Evolutionary conservation across 2,113 vertebrate species (phyloP), one percentile per base, ranked within the genome.

Genomic region (Chiloscyllium plagiosum): DNA sequence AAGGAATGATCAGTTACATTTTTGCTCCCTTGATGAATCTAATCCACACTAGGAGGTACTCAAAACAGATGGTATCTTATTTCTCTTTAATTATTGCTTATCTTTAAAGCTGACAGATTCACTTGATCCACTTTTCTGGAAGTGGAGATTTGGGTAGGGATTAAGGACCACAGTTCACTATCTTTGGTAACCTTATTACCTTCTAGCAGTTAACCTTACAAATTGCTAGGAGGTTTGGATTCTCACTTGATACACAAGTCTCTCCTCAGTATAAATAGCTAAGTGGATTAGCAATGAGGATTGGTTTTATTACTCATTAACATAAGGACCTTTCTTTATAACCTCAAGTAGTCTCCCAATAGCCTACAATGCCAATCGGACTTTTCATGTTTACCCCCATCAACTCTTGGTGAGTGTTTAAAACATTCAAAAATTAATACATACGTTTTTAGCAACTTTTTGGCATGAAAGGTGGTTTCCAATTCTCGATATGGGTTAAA

Each of bases 51-150:
- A 95, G 47, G 69, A 95, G 22, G 26, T 50, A 95, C 69, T 95
- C 94, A 94, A 94, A 68, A 68, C 65, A 72, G 94, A 19, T 33
- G 69, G 69, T 72, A 95, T 72, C 37, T n/a, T 76, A 72, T 95
- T 76, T 47, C 47, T 33, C 22, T 95, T 95, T 95, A 95, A 72
- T 95, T 47, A 95, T 52, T 72, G 94, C 47, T 95, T 95, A 95
- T 70, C 69, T 95, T 95, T 76, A 72, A 24, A 95, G 22, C 22
- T 95, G 94, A 95, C 94, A 72, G 42, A 95, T 95, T 95, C 69
- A 72, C 37, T 72, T 52, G 17, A 72, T 90, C 87, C 87, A 90
- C 87, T 61, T 90, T 90, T 61, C 50, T 50, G 50, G 42, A 52
- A 95, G 69, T 50, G 24, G 42, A 95, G 42, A 95, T 95, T 50